Evolutionary conservation across 2,888 invertebrate species (phyloP).

Genomic region (Opisthograptis luteolata): DNA sequence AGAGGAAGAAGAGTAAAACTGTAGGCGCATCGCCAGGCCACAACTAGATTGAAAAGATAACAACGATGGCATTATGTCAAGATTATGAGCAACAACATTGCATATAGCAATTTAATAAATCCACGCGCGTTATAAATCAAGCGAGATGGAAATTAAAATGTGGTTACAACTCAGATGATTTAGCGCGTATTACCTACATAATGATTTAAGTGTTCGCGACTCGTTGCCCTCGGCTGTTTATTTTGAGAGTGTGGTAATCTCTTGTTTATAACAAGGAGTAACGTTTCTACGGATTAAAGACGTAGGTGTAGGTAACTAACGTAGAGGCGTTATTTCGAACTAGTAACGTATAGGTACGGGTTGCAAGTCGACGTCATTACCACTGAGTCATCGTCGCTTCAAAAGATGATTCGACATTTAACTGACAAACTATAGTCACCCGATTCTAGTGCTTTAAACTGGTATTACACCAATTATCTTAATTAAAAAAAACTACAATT

Average conservation of each 20-base stretch:
- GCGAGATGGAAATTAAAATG: conserved; percentile 27
- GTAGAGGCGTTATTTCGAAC: conserved; percentile 12
- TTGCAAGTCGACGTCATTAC: too few species aligned
- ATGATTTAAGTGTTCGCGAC: conserved; percentile 26
- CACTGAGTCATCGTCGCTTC: too few species aligned
- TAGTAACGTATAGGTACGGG: too few species aligned
- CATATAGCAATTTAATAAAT: conserved; percentile 33
- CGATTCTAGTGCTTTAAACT: too few species aligned
- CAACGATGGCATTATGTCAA: background rate
- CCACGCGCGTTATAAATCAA: conserved; percentile 30
- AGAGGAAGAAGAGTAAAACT: too few species aligned
- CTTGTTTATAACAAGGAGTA: conserved; percentile 13
- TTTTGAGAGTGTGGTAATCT: conserved; percentile 16
- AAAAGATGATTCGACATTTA: too few species aligned
- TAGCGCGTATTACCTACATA: conserved; percentile 33
- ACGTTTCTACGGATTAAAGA: conserved; percentile 1
- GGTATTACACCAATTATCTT: too few species aligned
- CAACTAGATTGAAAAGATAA: background rate
- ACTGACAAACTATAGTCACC: too few species aligned
- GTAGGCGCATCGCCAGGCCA: too few species aligned
- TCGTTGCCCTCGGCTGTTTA: conserved; percentile 25
- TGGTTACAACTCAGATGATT: conserved; percentile 29
- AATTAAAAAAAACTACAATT: too few species aligned
- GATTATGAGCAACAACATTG: conserved; percentile 21
- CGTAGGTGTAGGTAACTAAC: conserved; percentile 19